Conservation (phyloP, 2,888 invertebrate species). For the Tenodera sinensis region DNA sequence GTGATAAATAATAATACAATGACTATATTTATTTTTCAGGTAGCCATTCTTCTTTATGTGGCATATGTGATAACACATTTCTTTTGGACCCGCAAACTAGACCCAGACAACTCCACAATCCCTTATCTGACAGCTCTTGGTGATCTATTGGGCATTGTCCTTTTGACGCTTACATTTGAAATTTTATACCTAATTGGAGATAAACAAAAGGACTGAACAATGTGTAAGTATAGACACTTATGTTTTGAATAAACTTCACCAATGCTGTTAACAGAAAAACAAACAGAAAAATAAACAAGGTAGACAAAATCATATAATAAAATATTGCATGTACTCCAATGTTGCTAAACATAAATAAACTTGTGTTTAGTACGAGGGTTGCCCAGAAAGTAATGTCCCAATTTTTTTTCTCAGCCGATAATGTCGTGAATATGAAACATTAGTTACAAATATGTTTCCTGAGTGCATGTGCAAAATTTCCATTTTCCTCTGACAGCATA, state of each 20-base stretch:
- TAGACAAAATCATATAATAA: no score
- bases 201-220: not conserved
- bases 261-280: not conserved
- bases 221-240: not conserved
- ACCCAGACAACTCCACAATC: slow-evolving; percentile 86
- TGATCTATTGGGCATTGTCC: slow-evolving; percentile 78
- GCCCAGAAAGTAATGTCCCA: no score
- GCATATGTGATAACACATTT: slow-evolving; percentile 76
- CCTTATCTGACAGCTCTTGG: slow-evolving; percentile 88
- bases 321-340: not conserved
- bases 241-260: not conserved
- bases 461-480: no score
- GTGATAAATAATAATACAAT: no score
- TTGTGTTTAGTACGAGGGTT: no score
- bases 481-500: no score
- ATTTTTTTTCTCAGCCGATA: no score
- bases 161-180: slow-evolving; percentile 70
- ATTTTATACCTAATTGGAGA: slow-evolving; percentile 69
- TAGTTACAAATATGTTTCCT: no score
- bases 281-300: no score
- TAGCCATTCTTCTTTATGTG: slow-evolving; percentile 68
- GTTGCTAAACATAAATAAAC: not conserved
- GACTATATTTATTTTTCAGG: slow-evolving; percentile 41
- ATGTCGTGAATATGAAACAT: no score
- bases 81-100: slow-evolving; percentile 77